Percentiles rank a stretch among this genome's conserved stretches.
Conservation (phyloP, 1,140 invertebrate species). For the Holotrichia oblita region DNA sequence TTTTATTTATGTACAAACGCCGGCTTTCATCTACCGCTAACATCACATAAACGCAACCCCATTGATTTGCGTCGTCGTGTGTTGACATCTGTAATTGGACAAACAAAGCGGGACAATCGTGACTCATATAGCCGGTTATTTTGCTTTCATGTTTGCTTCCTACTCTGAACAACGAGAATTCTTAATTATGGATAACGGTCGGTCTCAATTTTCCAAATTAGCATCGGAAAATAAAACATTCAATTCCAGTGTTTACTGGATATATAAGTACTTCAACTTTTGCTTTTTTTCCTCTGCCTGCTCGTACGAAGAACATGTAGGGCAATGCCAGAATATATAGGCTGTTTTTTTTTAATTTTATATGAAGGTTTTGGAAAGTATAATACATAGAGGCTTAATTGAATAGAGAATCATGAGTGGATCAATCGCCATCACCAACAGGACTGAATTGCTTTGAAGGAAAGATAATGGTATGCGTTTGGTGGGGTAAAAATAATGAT, state of each 20-base stretch:
- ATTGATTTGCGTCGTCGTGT: background rate
- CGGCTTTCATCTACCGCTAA: background rate
- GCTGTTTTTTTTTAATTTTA: no score
- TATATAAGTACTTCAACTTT: no score
- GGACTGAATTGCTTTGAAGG: no score
- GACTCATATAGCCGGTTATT: background rate
- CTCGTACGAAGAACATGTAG: no score
- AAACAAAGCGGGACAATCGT: background rate
- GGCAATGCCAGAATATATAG: no score
- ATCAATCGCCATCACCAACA: no score
- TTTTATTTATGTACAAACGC: background rate
- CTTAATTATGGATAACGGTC: background rate
- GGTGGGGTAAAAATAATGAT: no score
- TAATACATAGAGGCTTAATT: no score
- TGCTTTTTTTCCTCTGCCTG: no score
- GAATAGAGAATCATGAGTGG: no score
- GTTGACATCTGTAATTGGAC: slow-evolving; percentile 12
- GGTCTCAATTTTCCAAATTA: background rate
- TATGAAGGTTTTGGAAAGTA: no score
- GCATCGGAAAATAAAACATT: background rate
- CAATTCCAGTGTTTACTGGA: background rate
- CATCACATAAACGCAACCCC: background rate
- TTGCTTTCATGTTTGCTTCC: background rate
- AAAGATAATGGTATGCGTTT: no score
- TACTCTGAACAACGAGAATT: background rate